A percentile compares a stretch with the other conserved stretches of the same genome.
These are phyloP conservation scores for Porites australiensis DNA, from an alignment of 64 coral and sea anemone species.

Conservation along the genomic window DNA sequence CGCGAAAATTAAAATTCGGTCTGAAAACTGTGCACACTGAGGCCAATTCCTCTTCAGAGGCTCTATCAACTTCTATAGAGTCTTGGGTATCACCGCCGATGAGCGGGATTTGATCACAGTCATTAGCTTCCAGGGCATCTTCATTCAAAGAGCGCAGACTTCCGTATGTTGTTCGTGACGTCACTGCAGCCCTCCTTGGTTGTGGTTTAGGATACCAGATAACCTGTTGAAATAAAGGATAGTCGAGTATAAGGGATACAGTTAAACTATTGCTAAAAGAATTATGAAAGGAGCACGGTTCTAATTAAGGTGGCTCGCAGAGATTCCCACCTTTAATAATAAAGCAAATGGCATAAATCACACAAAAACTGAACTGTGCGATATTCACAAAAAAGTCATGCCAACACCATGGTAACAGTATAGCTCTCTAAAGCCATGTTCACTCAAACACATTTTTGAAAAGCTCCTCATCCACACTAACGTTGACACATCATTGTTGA, in stretches of 20 bases:
- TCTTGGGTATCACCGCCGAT: constrained; percentile 12
- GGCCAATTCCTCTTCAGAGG: constrained; percentile 42
- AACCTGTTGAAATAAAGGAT: constrained; percentile 2
- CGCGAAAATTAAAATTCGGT: background rate
- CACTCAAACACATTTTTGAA: no score
- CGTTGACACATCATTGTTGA: no score
- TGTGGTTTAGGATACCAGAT: constrained; percentile 72
- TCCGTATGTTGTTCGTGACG: background rate
- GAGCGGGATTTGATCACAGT: constrained; percentile 13
- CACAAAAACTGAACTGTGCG: no score
- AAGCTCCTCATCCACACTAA: no score
- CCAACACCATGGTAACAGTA: no score
- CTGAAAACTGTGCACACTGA: constrained; percentile 20
- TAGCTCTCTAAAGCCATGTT: no score
- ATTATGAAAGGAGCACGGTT: no score
- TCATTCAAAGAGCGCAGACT: constrained; percentile 5
- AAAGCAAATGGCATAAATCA: no score
- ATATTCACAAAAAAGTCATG: no score
- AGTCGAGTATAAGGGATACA: background rate
- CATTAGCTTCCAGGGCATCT: constrained; percentile 37
- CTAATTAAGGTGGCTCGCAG: no score
- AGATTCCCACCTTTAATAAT: no score
- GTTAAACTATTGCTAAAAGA: background rate
- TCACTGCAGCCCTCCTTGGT: background rate
- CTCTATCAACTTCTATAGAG: background rate